Base-by-base conservation (phyloP, 2,888 invertebrate species). In the Clepsis dumicolana region DNA sequence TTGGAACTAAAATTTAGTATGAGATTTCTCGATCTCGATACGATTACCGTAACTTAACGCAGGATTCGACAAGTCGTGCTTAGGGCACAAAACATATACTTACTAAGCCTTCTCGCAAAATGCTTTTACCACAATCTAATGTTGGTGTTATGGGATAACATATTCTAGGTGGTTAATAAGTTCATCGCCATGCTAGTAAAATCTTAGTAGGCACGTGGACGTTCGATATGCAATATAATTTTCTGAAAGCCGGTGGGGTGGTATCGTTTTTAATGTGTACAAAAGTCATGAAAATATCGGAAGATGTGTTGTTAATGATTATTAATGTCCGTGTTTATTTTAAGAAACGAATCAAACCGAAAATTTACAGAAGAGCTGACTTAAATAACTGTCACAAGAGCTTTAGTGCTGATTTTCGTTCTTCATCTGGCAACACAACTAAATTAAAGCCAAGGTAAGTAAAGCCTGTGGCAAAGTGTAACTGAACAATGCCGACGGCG, bases 401-500 rank as follows among this genome's bases (percentile, higher is more conserved):
- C 53, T 2, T 24, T 48, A 12, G 48, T 14, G n/a, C 38, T 24
- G 61, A 59, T 41, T 57, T 57, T 48, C 57, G 29, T 63, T 59
- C 63, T 59, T 64, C 57, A 25, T 21, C 52, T 32, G 25, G 59
- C 35, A 61, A 54, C 59, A 59, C 57, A 68, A 68, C 63, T 25
- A 64, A 64, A 68, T 68, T 59, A 53, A 50, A 53, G 59, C 41
- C 32, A 59, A 64, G 32, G 52, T 44, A 56, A 56, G 61, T 52
- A 59, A 64, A 59, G n/a, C n/a, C 41, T 44, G 57, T 53, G 59
- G 53, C 68, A 59, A 52, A n/a, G n/a, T n/a, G n/a, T n/a, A n/a
- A n/a, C n/a, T 68, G 64, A 68, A 67, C 67, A 41, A 59, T 50
- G 41, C 52, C 52, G 59, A 59, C 50, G 57, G 44, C 64, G 59